Percentiles rank a stretch among this genome's conserved stretches.
Evolutionary conservation across 1,140 invertebrate genomes (phyloP).

Genomic region (Hycleus cichorii): DNA sequence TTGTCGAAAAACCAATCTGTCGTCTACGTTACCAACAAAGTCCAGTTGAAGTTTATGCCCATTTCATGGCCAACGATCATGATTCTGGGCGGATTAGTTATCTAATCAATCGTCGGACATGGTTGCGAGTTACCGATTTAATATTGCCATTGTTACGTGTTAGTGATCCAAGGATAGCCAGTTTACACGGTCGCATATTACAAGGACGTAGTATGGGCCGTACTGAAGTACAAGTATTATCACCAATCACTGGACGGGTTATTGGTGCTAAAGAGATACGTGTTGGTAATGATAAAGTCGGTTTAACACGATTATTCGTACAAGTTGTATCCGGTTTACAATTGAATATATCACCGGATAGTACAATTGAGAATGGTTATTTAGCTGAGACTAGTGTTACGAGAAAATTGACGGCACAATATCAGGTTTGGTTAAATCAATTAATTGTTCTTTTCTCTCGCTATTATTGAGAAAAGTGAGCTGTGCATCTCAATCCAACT

Average conservation of each 20-base stretch:
- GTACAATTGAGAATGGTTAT: constrained; percentile 78
- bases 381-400: constrained; percentile 83
- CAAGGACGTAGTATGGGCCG: constrained; percentile 81
- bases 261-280: constrained; percentile 86
- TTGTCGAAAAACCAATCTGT: constrained; percentile 58
- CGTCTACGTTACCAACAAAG: constrained; percentile 83
- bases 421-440: constrained; percentile 61
- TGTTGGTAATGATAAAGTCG: constrained; percentile 86
- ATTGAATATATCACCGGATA: constrained; percentile 78
- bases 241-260: constrained; percentile 83
- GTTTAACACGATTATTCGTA: constrained; percentile 71
- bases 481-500: no score
- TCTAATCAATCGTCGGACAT: constrained; percentile 79
- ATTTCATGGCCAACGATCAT: constrained; percentile 84
- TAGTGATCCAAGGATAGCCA: constrained; percentile 81
- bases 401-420: constrained; percentile 82
- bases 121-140: constrained; percentile 84
- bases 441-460: no score
- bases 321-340: constrained; percentile 86
- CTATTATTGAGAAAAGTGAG: no score
- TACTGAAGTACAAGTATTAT: constrained; percentile 88
- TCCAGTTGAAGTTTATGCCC: constrained; percentile 81
- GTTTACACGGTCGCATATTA: constrained; percentile 69
- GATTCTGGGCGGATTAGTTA: constrained; percentile 86
- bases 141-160: constrained; percentile 74